These are phyloP conservation scores for Dromococcyx pavoninus DNA, from an alignment of 2,797 vertebrate genomes.

Conservation along the genomic window DNA sequence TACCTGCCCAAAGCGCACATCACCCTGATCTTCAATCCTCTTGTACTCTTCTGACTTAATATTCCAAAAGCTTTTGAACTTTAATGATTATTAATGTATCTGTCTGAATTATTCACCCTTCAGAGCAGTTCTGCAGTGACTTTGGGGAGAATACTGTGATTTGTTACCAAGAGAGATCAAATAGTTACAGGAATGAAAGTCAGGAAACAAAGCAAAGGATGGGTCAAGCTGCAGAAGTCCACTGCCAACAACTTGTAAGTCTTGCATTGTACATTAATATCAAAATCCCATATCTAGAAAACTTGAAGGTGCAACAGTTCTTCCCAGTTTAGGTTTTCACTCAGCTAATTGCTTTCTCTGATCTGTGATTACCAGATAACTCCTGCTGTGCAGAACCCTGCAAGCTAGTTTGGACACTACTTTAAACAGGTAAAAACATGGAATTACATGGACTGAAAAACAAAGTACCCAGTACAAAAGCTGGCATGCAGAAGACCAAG, in stretches of 20 bases:
- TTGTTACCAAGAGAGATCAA: not conserved
- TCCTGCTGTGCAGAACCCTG: not conserved
- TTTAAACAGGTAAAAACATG: not conserved
- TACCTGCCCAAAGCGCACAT: not conserved
- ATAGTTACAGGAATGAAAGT: not conserved
- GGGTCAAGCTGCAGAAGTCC: not conserved
- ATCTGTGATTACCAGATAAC: not conserved
- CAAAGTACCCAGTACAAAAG: not conserved
- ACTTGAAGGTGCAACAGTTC: not conserved
- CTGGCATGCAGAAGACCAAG: not conserved
- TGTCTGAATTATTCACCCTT: not conserved
- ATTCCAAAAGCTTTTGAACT: constrained; percentile 1
- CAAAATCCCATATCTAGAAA: not conserved
- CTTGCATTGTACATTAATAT: not conserved
- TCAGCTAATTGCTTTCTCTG: not conserved
- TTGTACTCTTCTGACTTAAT: not conserved
- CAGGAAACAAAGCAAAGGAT: not conserved
- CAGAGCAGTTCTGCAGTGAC: not conserved
- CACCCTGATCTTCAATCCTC: not conserved
- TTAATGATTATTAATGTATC: not conserved
- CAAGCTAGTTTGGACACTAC: not conserved
- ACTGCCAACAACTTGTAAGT: not conserved
- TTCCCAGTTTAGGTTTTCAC: not conserved
- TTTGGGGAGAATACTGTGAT: not conserved
- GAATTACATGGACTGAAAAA: not conserved